phyloP scores from a whole-genome alignment of 2,113 vertebrate species.

The Barbus barbus region DNA sequence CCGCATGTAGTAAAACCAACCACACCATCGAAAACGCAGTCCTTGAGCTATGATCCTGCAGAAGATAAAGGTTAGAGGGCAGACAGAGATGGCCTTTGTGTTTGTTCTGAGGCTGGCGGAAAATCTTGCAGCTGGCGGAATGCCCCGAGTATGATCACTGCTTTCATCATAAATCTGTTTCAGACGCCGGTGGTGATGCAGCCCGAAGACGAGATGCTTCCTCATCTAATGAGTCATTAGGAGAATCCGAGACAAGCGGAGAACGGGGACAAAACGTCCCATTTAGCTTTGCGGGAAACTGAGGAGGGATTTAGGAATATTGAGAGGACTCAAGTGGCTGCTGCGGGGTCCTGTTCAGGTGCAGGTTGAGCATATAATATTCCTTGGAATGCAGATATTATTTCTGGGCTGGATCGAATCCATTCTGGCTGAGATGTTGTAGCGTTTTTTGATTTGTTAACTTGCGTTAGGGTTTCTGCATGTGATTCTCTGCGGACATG shows the following conservation, averaged over 20 bases:
- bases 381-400: conserved; percentile 49
- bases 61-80: conserved; percentile 26
- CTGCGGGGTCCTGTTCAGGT: conserved; percentile 36
- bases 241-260: conserved; percentile 35
- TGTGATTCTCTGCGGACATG: background rate
- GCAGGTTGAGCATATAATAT: conserved; percentile 33
- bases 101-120: conserved; percentile 10
- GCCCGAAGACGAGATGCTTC: conserved; percentile 41
- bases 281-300: conserved; percentile 44
- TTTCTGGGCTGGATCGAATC: background rate
- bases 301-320: conserved; percentile 53
- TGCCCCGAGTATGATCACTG: conserved; percentile 11
- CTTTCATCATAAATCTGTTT: conserved; percentile 21
- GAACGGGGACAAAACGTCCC: conserved; percentile 43
- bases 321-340: conserved; percentile 31
- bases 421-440: background rate
- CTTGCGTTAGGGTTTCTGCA: background rate
- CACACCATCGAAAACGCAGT: conserved; percentile 15
- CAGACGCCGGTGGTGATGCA: background rate
- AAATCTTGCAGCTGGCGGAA: conserved; percentile 1
- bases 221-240: conserved; percentile 49
- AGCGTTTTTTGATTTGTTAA: conserved; percentile 13
- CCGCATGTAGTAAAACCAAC: conserved; percentile 27
- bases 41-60: conserved; percentile 18
- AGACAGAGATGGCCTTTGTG: conserved; percentile 26